phyloP scores from a whole-genome alignment of 2,888 invertebrate species.

The Pherbina coryleti region DNA sequence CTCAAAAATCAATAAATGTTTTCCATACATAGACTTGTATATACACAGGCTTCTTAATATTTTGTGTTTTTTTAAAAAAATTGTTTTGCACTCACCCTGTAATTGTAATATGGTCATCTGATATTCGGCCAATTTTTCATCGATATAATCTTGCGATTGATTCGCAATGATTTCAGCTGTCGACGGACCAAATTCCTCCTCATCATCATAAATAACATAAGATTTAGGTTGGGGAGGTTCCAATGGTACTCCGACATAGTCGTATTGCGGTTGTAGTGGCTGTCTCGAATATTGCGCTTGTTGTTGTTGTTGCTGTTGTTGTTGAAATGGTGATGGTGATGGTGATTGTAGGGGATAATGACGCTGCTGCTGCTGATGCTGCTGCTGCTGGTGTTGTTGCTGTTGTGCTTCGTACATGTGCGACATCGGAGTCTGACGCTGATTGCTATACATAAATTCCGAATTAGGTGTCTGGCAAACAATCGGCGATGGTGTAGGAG shows the following conservation, averaged over 20 bases:
- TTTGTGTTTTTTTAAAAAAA: too few relatives aligned
- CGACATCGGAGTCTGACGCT: slow-evolving; percentile 70
- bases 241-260: slow-evolving; percentile 78
- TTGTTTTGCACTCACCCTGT: slow-evolving; percentile 76
- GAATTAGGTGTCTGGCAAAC: slow-evolving; percentile 74
- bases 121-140: slow-evolving; percentile 93
- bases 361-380: slow-evolving; percentile 58
- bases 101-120: slow-evolving; percentile 91
- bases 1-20: too few relatives aligned
- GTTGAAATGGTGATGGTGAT: slow-evolving; percentile 57
- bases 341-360: slow-evolving; percentile 58
- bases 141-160: slow-evolving; percentile 94
- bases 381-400: slow-evolving; percentile 68
- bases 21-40: too few relatives aligned
- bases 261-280: slow-evolving; percentile 66
- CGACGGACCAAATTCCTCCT: slow-evolving; percentile 84
- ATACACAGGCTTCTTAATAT: too few relatives aligned
- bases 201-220: slow-evolving; percentile 74
- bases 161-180: slow-evolving; percentile 93
- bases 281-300: slow-evolving; percentile 58
- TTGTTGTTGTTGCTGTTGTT: slow-evolving; percentile 61
- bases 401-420: slow-evolving; percentile 55
- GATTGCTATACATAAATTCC: slow-evolving; percentile 73
- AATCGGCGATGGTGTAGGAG: slow-evolving; percentile 74
- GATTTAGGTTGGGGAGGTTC: slow-evolving; percentile 79